A percentile compares a stretch with the other conserved stretches of the same genome.
Conservation (phyloP, 2,113 vertebrate genomes). For the Paraplagusia blochii region DNA sequence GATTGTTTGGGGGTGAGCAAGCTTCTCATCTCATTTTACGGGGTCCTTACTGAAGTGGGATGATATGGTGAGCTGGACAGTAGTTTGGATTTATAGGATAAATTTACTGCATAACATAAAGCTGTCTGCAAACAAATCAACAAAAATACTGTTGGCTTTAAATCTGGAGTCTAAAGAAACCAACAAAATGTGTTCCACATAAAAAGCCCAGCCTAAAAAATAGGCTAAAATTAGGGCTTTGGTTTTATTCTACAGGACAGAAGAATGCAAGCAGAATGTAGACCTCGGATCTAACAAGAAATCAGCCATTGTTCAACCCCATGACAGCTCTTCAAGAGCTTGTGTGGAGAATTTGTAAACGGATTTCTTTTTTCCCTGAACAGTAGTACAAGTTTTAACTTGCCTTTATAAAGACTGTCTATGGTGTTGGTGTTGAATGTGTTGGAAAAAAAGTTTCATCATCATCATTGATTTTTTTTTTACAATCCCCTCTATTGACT, state of each 20-base stretch:
- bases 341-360: constrained; percentile 6
- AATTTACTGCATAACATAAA: constrained; percentile 16
- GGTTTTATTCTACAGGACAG: constrained; percentile 2
- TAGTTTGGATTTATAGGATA: constrained; percentile 26
- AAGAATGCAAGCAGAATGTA: neutral
- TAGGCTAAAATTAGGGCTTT: neutral
- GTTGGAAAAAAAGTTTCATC: neutral
- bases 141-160: neutral
- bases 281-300: neutral
- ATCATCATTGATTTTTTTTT: constrained; percentile 20
- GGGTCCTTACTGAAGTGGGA: constrained; percentile 62
- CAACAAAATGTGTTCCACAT: neutral
- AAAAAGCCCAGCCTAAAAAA: neutral
- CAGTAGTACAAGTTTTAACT: constrained; percentile 14
- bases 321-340: neutral
- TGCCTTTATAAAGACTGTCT: constrained; percentile 21
- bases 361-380: constrained; percentile 5
- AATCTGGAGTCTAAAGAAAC: neutral
- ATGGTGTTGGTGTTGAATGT: constrained; percentile 11
- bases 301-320: neutral
- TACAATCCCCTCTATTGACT: constrained; percentile 43
- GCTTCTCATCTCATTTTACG: constrained; percentile 65
- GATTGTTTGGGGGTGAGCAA: constrained; percentile 42
- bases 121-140: neutral
- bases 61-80: constrained; percentile 55